Conservation (phyloP, 2,797 vertebrate species). For the Dipus sagitta region DNA sequence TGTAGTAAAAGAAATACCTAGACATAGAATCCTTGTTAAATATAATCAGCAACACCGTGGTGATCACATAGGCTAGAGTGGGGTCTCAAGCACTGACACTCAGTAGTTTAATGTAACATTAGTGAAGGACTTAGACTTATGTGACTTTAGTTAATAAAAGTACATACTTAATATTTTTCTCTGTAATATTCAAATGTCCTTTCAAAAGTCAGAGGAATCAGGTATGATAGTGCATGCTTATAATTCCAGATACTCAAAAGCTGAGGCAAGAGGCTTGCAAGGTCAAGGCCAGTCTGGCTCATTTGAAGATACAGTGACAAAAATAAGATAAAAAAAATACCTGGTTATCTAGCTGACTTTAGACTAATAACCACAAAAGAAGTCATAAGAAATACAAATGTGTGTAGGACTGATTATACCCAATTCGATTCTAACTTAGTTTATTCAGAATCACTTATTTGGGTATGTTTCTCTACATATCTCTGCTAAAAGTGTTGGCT, state of each 20-base stretch:
- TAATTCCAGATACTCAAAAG: background rate
- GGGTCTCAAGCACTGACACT: background rate
- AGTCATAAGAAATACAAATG: background rate
- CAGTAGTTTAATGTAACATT: background rate
- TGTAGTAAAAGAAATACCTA: background rate
- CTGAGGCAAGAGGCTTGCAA: background rate
- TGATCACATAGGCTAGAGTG: too few relatives aligned
- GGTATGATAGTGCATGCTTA: background rate
- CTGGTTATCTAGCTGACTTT: background rate
- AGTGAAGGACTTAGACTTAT: background rate
- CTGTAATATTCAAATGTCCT: background rate
- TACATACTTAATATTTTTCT: background rate
- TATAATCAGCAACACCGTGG: too few relatives aligned
- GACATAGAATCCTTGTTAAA: background rate
- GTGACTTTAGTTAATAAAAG: background rate
- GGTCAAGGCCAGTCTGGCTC: background rate
- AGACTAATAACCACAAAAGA: background rate
- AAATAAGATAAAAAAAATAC: background rate
- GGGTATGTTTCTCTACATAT: background rate
- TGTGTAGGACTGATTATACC: background rate
- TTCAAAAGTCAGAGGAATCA: background rate
- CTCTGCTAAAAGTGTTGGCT: background rate
- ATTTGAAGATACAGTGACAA: background rate
- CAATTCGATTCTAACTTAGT: background rate
- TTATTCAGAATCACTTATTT: background rate